Percentiles rank a stretch among this genome's conserved stretches.
Conservation (phyloP, 2,113 vertebrate genomes). For the Crotalus viridis region DNA sequence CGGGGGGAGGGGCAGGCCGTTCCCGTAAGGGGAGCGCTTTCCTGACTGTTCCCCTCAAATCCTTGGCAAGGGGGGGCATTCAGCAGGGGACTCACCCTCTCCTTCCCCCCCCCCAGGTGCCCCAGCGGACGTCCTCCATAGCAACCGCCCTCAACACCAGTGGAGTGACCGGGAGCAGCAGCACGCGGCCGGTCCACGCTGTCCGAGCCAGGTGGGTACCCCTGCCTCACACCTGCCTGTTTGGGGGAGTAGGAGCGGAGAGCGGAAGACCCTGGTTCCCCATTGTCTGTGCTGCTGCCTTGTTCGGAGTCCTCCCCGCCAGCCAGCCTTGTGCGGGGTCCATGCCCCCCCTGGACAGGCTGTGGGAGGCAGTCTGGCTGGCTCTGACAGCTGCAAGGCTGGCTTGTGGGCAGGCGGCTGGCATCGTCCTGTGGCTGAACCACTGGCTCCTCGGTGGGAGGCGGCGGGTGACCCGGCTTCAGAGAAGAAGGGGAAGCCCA, state of each 20-base stretch:
- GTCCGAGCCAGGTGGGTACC: slow-evolving; percentile 81
- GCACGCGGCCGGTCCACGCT: slow-evolving; percentile 71
- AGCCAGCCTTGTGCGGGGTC: not conserved
- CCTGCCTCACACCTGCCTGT: not conserved
- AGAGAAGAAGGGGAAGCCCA: not conserved
- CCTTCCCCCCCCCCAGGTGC: slow-evolving; percentile 70
- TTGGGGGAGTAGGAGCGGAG: not conserved
- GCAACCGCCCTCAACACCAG: slow-evolving; percentile 88
- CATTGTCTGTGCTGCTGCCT: not conserved
- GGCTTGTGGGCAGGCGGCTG: not conserved
- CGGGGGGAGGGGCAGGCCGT: rapidly evolving
- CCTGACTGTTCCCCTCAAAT: not conserved
- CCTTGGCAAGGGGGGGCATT: not conserved
- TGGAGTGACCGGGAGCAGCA: slow-evolving; percentile 70
- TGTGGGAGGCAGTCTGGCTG: not conserved
- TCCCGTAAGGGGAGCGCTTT: too few species aligned
- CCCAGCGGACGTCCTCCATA: slow-evolving; percentile 89
- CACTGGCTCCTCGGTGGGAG: not conserved
- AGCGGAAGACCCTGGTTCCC: not conserved
- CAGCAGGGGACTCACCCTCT: not conserved
- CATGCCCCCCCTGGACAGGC: not conserved
- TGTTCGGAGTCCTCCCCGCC: not conserved
- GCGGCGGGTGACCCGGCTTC: not conserved
- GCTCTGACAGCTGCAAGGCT: not conserved
- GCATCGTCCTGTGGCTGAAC: not conserved